These are phyloP conservation scores for Vesta saturnalis DNA, from an alignment of 2,888 invertebrate genomes.

Conservation along the genomic window DNA sequence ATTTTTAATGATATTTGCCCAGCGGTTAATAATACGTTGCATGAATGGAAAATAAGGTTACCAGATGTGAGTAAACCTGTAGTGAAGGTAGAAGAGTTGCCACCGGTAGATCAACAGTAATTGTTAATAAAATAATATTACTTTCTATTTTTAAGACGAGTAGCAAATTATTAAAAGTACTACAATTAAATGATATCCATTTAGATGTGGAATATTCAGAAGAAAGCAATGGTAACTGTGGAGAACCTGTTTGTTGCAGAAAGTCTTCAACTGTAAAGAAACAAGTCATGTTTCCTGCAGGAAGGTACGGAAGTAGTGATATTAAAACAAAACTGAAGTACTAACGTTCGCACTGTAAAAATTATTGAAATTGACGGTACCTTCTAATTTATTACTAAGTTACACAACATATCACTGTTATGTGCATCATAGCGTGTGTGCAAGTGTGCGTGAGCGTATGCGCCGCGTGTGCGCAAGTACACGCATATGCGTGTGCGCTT, in stretches of 20 bases:
- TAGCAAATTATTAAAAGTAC: slow-evolving; percentile 69
- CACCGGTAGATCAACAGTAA: no score
- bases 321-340: not conserved
- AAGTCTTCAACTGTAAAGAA: slow-evolving; percentile 79
- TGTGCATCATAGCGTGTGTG: no score
- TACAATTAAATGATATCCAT: slow-evolving; percentile 96
- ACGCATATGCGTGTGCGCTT: no score
- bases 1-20: not conserved
- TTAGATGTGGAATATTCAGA: slow-evolving; percentile 91
- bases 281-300: slow-evolving; percentile 75
- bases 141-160: not conserved
- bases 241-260: slow-evolving; percentile 93
- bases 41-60: not conserved
- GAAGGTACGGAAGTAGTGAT: slow-evolving; percentile 59
- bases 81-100: not conserved
- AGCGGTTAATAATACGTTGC: not conserved
- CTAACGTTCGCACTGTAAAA: no score
- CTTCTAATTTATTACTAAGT: no score
- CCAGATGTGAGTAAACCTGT: not conserved
- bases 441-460: no score
- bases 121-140: no score
- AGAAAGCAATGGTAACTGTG: slow-evolving; percentile 90
- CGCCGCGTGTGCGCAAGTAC: no score
- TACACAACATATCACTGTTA: no score
- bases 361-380: no score